phyloP scores from a whole-genome alignment of 2,888 invertebrate species.

The Xanthorhoe designata region DNA sequence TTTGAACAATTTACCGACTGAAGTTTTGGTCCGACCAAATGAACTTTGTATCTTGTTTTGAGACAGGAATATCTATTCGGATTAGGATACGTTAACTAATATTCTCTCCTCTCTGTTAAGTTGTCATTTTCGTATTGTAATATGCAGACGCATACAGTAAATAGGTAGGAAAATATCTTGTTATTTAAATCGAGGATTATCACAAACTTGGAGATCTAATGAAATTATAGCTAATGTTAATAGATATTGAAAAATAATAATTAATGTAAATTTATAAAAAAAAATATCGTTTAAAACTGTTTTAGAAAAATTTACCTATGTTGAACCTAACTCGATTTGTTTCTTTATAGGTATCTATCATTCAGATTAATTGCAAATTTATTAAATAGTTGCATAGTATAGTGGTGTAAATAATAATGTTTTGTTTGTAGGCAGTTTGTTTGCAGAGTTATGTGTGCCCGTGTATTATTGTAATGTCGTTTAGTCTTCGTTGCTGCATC shows the following conservation, averaged over 20 bases:
- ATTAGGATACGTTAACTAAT: slow-evolving; percentile 75
- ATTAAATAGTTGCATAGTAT: slow-evolving; percentile 76
- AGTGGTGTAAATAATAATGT: slow-evolving; percentile 73
- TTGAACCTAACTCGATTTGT: slow-evolving; percentile 78
- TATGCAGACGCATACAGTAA: slow-evolving; percentile 65
- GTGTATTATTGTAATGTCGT: slow-evolving; percentile 61
- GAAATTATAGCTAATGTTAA: slow-evolving; percentile 84
- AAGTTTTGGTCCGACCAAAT: slow-evolving; percentile 85
- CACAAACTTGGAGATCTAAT: slow-evolving; percentile 81
- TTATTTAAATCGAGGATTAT: slow-evolving; percentile 81
- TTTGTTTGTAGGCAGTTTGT: slow-evolving; percentile 71
- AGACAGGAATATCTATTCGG: slow-evolving; percentile 78
- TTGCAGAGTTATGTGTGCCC: slow-evolving; percentile 79
- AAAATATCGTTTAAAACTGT: slow-evolving; percentile 77
- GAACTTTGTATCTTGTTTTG: slow-evolving; percentile 83
- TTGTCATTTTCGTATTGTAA: slow-evolving; percentile 71
- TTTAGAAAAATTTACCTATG: slow-evolving; percentile 86
- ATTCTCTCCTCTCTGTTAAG: slow-evolving; percentile 74
- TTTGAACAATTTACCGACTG: slow-evolving; percentile 83
- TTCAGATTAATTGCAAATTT: slow-evolving; percentile 72
- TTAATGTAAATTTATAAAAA: slow-evolving; percentile 74
- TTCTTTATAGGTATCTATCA: slow-evolving; percentile 68
- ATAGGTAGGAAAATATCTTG: slow-evolving; percentile 84
- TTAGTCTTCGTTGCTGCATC: slow-evolving; percentile 57
- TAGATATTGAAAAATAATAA: slow-evolving; percentile 80